These are phyloP conservation scores for Cynopterus sphinx DNA, from an alignment of 2,797 vertebrate species.

Conservation along the genomic window DNA sequence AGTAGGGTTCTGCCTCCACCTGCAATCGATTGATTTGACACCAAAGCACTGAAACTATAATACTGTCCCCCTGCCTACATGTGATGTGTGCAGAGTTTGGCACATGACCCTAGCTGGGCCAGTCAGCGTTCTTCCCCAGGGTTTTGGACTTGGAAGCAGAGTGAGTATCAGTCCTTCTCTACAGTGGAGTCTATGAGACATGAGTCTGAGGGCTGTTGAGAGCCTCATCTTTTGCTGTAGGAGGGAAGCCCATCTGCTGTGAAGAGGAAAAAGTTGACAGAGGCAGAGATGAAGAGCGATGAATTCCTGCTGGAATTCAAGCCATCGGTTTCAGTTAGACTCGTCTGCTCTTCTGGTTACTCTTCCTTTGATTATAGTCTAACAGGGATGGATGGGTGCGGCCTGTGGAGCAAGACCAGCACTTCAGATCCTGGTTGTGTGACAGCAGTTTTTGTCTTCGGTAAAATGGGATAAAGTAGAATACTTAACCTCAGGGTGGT, in stretches of 20 bases:
- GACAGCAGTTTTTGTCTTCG: background rate
- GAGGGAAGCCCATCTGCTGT: background rate
- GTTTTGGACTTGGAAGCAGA: background rate
- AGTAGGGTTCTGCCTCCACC: background rate
- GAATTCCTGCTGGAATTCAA: background rate
- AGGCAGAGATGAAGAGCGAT: background rate
- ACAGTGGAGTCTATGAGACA: background rate
- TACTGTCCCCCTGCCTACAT: background rate
- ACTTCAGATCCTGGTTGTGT: background rate
- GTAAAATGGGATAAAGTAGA: background rate
- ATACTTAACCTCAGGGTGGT: background rate
- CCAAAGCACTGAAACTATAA: background rate
- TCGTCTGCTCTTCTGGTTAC: background rate
- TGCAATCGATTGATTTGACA: background rate
- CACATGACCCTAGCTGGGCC: background rate
- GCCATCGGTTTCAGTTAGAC: background rate
- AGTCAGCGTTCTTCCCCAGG: background rate
- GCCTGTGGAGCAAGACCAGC: background rate
- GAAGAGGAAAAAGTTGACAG: background rate
- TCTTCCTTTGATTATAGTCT: background rate
- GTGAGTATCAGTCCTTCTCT: background rate
- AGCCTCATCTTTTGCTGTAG: background rate
- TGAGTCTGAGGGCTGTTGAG: background rate
- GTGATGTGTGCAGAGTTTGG: background rate
- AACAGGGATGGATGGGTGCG: background rate